Evolutionary conservation across 2,797 vertebrate species (phyloP).

Genomic region (Paramormyrops hopkinsi): DNA sequence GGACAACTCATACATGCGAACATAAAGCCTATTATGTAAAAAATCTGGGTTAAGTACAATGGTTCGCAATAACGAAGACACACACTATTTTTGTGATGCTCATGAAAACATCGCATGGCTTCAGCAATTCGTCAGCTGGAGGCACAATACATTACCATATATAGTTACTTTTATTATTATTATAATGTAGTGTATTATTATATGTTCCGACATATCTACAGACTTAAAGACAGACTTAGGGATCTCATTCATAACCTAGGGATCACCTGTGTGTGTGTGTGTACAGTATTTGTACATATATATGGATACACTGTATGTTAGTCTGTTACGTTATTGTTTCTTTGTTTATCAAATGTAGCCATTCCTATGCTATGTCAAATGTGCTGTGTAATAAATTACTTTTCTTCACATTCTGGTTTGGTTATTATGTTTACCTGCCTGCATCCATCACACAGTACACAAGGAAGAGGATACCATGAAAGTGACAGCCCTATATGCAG

Average conservation of each 20-base stretch:
- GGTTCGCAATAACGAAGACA: not conserved
- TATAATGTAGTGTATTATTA: not conserved
- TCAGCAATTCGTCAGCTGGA: not conserved
- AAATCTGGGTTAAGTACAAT: not conserved
- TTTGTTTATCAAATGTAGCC: conserved; percentile 1
- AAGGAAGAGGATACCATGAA: not conserved
- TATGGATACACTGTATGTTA: conserved; percentile 6
- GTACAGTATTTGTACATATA: not conserved
- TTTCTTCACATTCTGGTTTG: conserved; percentile 7
- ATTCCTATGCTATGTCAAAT: not conserved
- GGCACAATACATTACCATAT: not conserved
- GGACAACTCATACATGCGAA: not conserved
- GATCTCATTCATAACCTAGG: not conserved
- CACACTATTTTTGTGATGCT: not conserved
- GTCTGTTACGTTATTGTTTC: not conserved
- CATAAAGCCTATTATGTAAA: not conserved
- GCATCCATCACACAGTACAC: not conserved
- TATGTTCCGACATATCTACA: not conserved
- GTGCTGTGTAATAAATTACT: conserved; percentile 10
- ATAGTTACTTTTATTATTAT: not conserved
- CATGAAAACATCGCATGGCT: not conserved
- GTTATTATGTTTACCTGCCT: not conserved
- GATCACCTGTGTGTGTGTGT: not conserved
- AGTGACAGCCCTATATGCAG: not conserved
- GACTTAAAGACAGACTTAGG: not conserved